phyloP scores from a whole-genome alignment of 2,113 vertebrate species.

The Macroglossus sobrinus region DNA sequence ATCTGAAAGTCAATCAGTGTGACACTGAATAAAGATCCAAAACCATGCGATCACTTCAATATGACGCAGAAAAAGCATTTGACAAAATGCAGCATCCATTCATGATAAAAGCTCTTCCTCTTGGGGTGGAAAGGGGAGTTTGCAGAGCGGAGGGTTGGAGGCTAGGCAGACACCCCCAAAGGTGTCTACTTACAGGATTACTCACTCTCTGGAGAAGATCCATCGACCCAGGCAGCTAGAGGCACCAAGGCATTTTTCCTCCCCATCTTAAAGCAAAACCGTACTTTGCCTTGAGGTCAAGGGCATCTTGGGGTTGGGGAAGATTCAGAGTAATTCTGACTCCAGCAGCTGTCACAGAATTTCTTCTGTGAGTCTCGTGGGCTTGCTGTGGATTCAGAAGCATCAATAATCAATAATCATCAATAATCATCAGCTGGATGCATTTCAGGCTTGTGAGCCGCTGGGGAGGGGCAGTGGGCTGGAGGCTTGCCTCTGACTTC shows the following conservation, averaged over 20 bases:
- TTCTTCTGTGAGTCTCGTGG: too few relatives aligned
- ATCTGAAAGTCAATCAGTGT: neutral
- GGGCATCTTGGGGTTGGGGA: neutral
- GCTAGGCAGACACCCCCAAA: neutral
- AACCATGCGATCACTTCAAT: neutral
- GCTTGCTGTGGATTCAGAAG: neutral
- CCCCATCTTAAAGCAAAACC: neutral
- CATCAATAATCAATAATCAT: neutral
- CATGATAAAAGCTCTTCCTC: neutral
- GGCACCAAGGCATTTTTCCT: neutral
- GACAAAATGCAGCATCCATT: neutral
- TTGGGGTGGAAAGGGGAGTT: neutral
- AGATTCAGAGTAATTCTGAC: neutral
- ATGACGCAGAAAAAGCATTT: neutral
- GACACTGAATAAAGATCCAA: neutral
- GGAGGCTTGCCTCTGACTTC: neutral
- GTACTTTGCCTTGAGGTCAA: neutral
- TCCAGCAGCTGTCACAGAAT: neutral
- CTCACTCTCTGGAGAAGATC: too few relatives aligned
- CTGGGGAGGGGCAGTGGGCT: accelerated
- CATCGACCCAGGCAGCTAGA: neutral
- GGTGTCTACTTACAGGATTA: neutral
- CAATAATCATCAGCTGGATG: neutral
- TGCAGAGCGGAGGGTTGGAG: neutral
- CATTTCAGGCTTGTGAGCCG: neutral